Evolutionary conservation across 2,888 invertebrate species (phyloP), one percentile per base, ranked within the genome.

Genomic region (Apoda limacodes): DNA sequence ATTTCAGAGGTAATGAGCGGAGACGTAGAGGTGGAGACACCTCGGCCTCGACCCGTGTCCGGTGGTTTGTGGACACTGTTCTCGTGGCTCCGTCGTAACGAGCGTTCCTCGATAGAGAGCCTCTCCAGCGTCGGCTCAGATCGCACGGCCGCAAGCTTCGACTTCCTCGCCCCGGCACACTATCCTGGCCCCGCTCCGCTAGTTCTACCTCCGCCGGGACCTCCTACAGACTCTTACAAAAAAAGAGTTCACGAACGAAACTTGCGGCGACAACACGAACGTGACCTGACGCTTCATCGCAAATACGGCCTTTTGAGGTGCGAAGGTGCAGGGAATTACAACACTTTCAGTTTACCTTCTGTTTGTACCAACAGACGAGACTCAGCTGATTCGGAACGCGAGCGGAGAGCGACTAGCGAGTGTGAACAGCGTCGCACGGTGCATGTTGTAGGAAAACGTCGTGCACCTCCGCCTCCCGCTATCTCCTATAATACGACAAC

Each of bases 361-460:
- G 46, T 49, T 3, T 55, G 60, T 13, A 57, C 52, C 28, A 32
- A 42, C 23, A 37, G 40, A 45, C 35, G 37, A 11, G 48, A 48
- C 25, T 32, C 40, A 19, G 35, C 28, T 9, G 43, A 35, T 32
- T 44, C 52, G 42, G 54, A 61, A 14, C 64, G 76, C 28, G 74
- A 76, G 19, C 68, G 86, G 23, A 70, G 86, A 46, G 84, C 85
- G 12, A 78, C 82, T n/a, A 88, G 86, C 52, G 87, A 87, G 63
- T 80, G 83, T 13, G 82, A 82, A 42, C 83, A 82, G 37, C 82
- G 83, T 25, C 83, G 83, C 42, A 80, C 85, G 6, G 83, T 84
- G 3, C 88, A 90, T 69, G 90, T 90, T 1, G 89, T 88, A 43
- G 90, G 90, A 13, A 91, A 91, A 59, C 68, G 90, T 28, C 85